These are phyloP conservation scores for Cephus pulcher DNA, from an alignment of 2,888 invertebrate genomes.

Conservation along the genomic window DNA sequence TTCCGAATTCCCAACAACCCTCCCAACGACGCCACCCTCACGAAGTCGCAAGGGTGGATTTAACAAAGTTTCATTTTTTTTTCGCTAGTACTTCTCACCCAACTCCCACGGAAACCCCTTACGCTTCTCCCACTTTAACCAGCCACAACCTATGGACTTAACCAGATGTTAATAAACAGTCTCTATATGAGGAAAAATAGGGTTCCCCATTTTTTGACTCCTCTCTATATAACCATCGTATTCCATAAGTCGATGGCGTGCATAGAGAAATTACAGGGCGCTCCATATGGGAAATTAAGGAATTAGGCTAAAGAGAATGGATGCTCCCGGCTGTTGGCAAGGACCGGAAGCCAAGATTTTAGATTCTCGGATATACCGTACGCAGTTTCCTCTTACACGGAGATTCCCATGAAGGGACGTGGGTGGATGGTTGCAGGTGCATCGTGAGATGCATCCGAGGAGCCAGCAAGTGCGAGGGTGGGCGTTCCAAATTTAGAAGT, in stretches of 20 bases:
- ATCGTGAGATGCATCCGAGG: conserved; percentile 31
- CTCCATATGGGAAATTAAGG: conserved; percentile 2
- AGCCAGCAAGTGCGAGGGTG: conserved; percentile 40
- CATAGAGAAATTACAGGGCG: background rate
- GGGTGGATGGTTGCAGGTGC: conserved; percentile 56
- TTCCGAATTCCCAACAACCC: background rate
- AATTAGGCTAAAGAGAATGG: background rate
- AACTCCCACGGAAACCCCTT: conserved; percentile 44
- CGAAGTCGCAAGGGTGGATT: background rate
- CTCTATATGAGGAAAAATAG: background rate
- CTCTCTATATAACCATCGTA: background rate
- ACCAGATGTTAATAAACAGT: conserved; percentile 36
- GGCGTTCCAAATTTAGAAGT: conserved; percentile 58
- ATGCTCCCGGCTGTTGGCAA: conserved; percentile 11
- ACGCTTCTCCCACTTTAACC: conserved; percentile 33
- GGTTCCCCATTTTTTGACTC: background rate
- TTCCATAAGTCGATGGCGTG: background rate
- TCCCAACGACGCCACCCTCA: background rate
- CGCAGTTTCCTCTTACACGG: conserved; percentile 45
- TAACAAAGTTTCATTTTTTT: background rate
- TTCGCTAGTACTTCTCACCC: background rate
- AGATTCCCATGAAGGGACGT: conserved; percentile 42
- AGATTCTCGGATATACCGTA: conserved; percentile 41
- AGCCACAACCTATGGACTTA: conserved; percentile 25
- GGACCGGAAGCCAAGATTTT: conserved; percentile 52